Percentiles rank a stretch among this genome's conserved stretches.
Evolutionary conservation across 2,797 vertebrate genomes (phyloP).

Genomic region (Mus minutoides): DNA sequence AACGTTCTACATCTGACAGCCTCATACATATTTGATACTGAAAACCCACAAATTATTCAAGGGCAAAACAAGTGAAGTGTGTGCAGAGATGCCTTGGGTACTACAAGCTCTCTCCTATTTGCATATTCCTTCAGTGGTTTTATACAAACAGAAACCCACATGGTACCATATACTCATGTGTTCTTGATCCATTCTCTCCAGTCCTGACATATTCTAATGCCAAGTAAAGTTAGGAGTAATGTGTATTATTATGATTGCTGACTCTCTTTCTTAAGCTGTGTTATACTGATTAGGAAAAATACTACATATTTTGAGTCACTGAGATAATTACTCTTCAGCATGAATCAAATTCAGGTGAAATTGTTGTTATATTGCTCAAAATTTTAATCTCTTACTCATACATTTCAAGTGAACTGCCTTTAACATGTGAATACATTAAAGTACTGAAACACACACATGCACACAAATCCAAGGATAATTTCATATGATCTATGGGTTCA

Average conservation of each 20-base stretch:
- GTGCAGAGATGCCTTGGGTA: not conserved
- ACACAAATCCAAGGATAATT: not conserved
- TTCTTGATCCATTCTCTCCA: not conserved
- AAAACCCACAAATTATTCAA: not conserved
- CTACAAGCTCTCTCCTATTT: not conserved
- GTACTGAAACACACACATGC: not conserved
- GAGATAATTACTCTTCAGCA: not conserved
- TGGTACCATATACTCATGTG: too few relatives aligned
- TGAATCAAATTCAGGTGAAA: not conserved
- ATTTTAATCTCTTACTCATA: not conserved
- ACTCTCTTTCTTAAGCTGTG: not conserved
- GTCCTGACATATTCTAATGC: not conserved
- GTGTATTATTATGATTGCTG: not conserved
- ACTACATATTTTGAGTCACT: not conserved
- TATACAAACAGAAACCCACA: not conserved
- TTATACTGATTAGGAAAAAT: not conserved
- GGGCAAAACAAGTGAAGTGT: not conserved
- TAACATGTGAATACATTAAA: not conserved
- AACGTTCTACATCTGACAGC: not conserved
- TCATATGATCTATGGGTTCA: not conserved
- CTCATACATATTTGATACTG: not conserved
- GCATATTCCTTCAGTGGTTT: not conserved
- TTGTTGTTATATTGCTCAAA: not conserved
- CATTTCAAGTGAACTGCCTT: not conserved
- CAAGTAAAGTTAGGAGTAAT: not conserved